Evolutionary conservation across 2,113 vertebrate genomes (phyloP).

Genomic region (Grus americana): DNA sequence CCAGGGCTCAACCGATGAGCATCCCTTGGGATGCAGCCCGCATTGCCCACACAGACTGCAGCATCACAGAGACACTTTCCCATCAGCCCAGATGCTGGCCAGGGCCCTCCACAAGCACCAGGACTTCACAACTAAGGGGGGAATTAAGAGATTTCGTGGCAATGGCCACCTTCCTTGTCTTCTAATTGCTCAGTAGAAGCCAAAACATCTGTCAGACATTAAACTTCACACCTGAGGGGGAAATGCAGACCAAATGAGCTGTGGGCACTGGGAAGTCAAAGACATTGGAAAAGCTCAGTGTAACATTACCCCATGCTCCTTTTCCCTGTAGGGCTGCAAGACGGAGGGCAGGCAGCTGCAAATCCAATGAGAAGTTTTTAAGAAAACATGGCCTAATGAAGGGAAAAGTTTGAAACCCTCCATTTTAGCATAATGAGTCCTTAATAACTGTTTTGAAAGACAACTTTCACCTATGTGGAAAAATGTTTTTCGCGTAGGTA

Average conservation of each 20-base stretch:
- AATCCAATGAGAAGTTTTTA: background rate
- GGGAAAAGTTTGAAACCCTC: background rate
- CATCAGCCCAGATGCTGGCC: fast-evolving
- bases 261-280: background rate
- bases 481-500: background rate
- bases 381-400: background rate
- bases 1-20: fast-evolving
- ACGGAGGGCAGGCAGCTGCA: background rate
- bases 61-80: background rate
- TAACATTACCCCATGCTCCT: background rate
- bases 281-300: background rate
- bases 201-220: background rate
- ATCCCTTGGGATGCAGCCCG: background rate
- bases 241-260: background rate
- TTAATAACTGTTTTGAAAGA: background rate
- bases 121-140: background rate
- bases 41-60: background rate
- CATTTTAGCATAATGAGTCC: background rate
- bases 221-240: background rate
- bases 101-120: background rate
- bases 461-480: background rate
- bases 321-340: background rate
- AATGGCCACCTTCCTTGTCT: background rate
- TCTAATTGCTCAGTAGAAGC: background rate
- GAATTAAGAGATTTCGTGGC: background rate